These are phyloP conservation scores for Bos indicus DNA, from an alignment of 2,113 vertebrate genomes.

Conservation along the genomic window DNA sequence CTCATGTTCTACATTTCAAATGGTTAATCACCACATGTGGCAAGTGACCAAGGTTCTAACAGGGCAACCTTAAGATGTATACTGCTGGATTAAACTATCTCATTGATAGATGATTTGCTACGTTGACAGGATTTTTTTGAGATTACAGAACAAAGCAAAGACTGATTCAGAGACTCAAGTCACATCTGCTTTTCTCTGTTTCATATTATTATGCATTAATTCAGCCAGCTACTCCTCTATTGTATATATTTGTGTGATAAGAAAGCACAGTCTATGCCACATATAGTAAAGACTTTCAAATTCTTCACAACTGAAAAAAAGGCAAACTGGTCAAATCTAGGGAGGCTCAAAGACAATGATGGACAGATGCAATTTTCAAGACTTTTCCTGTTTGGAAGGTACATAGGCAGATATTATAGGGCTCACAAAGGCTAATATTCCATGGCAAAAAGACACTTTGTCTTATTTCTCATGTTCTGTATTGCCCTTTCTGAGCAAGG, in stretches of 20 bases:
- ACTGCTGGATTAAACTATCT: neutral
- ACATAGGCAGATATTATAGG: neutral
- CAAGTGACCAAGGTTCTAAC: neutral
- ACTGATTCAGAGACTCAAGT: neutral
- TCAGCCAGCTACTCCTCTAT: neutral
- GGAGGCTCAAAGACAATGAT: conserved; percentile 54
- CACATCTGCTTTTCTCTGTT: neutral
- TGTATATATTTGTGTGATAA: neutral
- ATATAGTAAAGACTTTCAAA: conserved; percentile 26
- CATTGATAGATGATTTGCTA: neutral
- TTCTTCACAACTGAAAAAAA: conserved; percentile 49
- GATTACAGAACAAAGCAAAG: neutral
- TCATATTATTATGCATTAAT: neutral
- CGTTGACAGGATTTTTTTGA: neutral
- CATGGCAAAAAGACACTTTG: conserved; percentile 22
- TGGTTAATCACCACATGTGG: neutral
- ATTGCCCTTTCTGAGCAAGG: conserved; percentile 27
- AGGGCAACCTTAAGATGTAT: neutral
- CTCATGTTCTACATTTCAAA: neutral
- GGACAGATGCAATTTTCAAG: conserved; percentile 56
- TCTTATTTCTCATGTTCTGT: conserved; percentile 35
- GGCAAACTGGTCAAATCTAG: conserved; percentile 35
- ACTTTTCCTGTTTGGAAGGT: conserved; percentile 11
- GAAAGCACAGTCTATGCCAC: neutral
- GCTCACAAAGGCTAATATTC: conserved; percentile 36